A percentile compares a stretch with the other conserved stretches of the same genome.
phyloP scores from a whole-genome alignment of 1,140 invertebrate species.

The Anastrepha ludens region DNA sequence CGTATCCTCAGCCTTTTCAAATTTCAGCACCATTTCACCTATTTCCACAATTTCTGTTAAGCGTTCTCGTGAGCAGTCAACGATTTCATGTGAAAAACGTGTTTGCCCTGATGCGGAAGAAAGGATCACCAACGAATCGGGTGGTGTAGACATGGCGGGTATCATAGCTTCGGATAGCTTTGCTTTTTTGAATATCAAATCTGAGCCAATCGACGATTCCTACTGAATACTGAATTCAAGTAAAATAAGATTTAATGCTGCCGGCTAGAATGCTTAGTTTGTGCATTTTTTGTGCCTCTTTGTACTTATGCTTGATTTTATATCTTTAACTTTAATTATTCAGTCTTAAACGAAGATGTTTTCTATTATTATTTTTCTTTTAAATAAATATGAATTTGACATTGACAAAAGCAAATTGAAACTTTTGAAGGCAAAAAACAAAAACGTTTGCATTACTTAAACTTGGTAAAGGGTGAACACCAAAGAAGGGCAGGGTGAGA shows the following conservation, averaged over 20 bases:
- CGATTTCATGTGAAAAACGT: background rate
- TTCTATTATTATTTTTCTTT: background rate
- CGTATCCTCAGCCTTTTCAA: background rate
- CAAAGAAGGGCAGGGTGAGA: too few species aligned
- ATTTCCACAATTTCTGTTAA: background rate
- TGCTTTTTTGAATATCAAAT: background rate
- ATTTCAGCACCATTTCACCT: background rate
- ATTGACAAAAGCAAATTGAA: too few species aligned
- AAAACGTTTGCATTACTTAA: too few species aligned
- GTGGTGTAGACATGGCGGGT: background rate
- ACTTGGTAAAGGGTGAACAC: too few species aligned
- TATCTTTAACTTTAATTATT: background rate
- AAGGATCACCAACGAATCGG: background rate
- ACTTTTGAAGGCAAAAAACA: too few species aligned
- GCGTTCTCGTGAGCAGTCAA: background rate
- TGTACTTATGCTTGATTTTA: background rate
- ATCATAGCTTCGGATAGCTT: background rate
- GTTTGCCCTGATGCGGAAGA: background rate
- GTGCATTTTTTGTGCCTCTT: background rate
- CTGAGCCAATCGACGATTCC: background rate
- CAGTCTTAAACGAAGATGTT: background rate
- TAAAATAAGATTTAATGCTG: background rate
- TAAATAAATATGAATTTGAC: background rate
- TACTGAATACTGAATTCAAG: background rate
- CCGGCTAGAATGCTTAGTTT: background rate